These are phyloP conservation scores for Gambusia holbrooki DNA, from an alignment of 2,113 vertebrate genomes.

Conservation along the genomic window DNA sequence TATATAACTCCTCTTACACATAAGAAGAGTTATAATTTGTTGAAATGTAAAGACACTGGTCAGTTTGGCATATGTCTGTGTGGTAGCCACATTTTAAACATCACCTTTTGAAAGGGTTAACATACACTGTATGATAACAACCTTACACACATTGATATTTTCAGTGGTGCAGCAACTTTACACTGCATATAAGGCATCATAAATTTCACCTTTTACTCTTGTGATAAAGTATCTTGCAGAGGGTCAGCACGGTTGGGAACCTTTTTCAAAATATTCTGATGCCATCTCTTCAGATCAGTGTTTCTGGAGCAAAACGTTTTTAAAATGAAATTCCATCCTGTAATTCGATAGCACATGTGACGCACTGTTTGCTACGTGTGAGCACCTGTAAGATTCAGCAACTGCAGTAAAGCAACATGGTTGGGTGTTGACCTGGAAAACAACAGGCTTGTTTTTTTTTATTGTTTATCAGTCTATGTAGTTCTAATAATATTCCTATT, in stretches of 20 bases:
- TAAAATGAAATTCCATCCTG: background rate
- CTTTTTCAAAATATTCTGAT: background rate
- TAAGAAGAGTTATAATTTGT: background rate
- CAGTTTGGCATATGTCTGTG: background rate
- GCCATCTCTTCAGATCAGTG: background rate
- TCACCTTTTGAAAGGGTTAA: background rate
- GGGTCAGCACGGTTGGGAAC: background rate
- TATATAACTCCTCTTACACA: no score
- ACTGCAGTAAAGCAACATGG: background rate
- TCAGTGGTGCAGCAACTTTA: background rate
- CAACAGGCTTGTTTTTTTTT: background rate
- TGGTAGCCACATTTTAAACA: background rate
- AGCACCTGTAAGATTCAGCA: background rate
- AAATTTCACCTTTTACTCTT: background rate
- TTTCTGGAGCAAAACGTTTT: background rate
- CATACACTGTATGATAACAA: background rate
- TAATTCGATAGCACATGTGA: background rate
- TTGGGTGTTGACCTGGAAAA: background rate
- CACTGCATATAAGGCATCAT: background rate
- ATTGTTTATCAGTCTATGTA: background rate
- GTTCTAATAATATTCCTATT: background rate
- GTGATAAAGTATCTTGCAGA: background rate
- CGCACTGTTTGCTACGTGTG: background rate
- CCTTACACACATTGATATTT: background rate
- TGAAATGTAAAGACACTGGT: background rate